phyloP scores from a whole-genome alignment of 2,113 vertebrate species.

The Hemiscyllium ocellatum region DNA sequence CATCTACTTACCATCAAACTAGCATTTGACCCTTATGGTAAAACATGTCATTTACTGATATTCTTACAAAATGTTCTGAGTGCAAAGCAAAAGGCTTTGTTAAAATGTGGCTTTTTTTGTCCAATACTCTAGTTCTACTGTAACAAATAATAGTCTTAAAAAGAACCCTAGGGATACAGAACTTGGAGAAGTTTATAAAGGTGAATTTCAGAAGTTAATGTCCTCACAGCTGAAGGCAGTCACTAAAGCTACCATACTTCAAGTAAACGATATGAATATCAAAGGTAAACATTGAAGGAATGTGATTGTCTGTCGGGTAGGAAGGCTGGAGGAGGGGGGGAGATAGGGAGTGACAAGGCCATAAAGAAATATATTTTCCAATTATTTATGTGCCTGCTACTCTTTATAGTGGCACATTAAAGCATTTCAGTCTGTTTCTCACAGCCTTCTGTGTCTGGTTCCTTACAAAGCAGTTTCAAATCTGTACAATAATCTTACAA shows the following conservation, averaged over 20 bases:
- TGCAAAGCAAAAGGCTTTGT: too few species aligned
- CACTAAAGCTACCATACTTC: not conserved
- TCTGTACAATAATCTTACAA: constrained; percentile 1
- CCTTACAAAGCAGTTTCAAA: not conserved
- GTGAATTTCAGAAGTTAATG: not conserved
- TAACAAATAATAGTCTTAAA: not conserved
- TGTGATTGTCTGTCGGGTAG: not conserved
- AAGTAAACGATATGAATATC: not conserved
- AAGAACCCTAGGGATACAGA: not conserved
- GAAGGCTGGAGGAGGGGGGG: not conserved
- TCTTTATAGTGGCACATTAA: not conserved
- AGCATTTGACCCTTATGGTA: too few species aligned
- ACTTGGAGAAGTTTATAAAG: not conserved
- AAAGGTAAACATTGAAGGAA: not conserved
- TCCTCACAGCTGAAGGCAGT: too few species aligned
- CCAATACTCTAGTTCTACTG: too few species aligned
- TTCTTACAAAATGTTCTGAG: too few species aligned
- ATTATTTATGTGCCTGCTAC: not conserved
- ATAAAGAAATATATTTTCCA: not conserved
- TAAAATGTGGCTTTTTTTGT: too few species aligned
- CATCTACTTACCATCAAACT: too few species aligned
- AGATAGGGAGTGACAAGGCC: not conserved
- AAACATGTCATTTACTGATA: too few species aligned
- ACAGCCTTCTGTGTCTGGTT: not conserved
- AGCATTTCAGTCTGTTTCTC: not conserved